Conservation (phyloP, 2,797 vertebrate species). For the Coluber constrictor region DNA sequence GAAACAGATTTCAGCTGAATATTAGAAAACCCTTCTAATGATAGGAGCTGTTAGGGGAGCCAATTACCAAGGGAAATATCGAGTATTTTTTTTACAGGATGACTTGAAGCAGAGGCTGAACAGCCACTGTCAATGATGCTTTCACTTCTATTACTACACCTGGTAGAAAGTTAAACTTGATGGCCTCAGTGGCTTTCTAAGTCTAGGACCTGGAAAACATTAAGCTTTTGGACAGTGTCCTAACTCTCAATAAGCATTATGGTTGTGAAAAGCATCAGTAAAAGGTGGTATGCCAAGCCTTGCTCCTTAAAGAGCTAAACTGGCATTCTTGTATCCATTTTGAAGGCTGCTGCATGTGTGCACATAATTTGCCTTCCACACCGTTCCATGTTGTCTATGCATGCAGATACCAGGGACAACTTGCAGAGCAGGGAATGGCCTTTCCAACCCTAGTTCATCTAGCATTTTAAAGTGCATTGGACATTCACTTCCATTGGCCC, state of each 20-base stretch:
- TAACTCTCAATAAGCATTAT: background rate
- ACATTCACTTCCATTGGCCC: background rate
- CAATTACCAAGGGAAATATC: background rate
- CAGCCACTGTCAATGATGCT: background rate
- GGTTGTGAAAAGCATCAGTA: background rate
- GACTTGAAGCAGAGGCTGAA: background rate
- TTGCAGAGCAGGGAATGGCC: background rate
- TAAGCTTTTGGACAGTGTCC: background rate
- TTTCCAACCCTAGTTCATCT: background rate
- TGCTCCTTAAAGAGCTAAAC: background rate
- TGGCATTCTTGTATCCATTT: background rate
- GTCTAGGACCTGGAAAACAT: background rate
- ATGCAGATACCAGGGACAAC: background rate
- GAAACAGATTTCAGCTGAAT: background rate
- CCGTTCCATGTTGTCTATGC: background rate
- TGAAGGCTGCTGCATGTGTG: background rate
- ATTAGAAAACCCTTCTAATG: background rate
- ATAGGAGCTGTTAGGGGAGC: background rate
- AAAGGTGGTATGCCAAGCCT: background rate
- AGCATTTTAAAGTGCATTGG: background rate
- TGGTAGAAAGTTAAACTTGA: background rate
- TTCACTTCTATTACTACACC: background rate
- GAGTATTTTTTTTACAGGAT: background rate
- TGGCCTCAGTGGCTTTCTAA: background rate
- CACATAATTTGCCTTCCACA: background rate